Evolutionary conservation across 2,888 invertebrate genomes (phyloP), one percentile per base, ranked within the genome.

Genomic region (Xylota sylvarum): DNA sequence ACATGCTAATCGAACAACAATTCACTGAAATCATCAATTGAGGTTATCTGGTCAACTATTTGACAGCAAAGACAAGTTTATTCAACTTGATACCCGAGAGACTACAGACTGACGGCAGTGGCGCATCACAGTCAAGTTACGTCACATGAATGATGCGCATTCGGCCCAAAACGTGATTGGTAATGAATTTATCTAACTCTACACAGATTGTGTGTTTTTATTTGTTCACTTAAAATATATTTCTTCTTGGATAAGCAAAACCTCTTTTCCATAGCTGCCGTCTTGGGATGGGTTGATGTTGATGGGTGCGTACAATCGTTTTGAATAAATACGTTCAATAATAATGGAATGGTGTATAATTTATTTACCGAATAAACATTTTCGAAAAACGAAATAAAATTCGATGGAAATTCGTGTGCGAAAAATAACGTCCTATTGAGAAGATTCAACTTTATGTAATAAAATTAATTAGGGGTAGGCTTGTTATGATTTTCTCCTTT

Each of bases 11-110:
- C 19, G 27, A 69, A 40, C 56, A 77, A 73, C 81, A 72, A 78
- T 58, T 46, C 52, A 32, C 46, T 17, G 37, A 46, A 46, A 56
- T 58, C 89, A 90, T 88, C 58, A 46, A 73, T 58, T 79, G 65
- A 72, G 80, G 80, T 65, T 60, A 81, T 72, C 67, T 81, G 62
- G 67, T 52, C 77, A 64, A 56, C 30, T 35, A 46, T 48, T 67
- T 52, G 69, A 78, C 46, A 55, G 40, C n/a, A 37, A 32, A n/a
- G 58, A 67, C 70, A 79, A 64, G 80, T 73, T 73, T 80, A 67
- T 73, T 80, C 80, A 80, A 80, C 72, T 48, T 48, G 37, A 73
- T 65, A 40, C 19, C 1, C 73, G 37, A 55, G 23, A 64, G 70
- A 60, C 56, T 2, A 3, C 23, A 23, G 23, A 23, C 23, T 1